Evolutionary conservation across 2,113 vertebrate genomes (phyloP).

Genomic region (Alouatta palliata): DNA sequence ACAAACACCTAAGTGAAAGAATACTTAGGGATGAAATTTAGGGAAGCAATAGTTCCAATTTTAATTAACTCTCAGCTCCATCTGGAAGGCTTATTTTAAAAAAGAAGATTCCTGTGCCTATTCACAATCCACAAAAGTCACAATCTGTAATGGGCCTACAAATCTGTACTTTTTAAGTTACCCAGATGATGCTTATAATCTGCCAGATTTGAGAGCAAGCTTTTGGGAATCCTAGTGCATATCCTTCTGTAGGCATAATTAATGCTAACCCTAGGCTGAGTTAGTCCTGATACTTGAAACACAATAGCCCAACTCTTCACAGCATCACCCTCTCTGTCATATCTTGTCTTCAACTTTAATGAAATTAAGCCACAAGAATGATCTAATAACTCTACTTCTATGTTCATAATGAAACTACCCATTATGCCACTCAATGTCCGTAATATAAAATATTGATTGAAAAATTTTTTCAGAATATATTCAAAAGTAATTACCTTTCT

Average conservation of each 20-base stretch:
- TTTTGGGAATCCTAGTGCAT: neutral
- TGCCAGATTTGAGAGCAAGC: neutral
- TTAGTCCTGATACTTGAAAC: neutral
- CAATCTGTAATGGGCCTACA: neutral
- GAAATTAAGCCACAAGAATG: neutral
- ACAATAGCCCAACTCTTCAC: neutral
- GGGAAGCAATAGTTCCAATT: neutral
- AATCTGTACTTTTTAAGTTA: neutral
- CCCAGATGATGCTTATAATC: neutral
- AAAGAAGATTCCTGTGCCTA: neutral
- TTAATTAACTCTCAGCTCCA: neutral
- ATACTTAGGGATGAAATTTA: neutral
- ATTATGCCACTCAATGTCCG: neutral
- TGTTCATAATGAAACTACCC: neutral
- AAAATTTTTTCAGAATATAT: slow-evolving; percentile 30
- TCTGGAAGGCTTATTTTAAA: neutral
- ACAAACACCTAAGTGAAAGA: neutral
- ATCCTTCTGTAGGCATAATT: neutral
- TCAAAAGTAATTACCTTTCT: slow-evolving; percentile 24
- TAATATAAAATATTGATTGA: neutral
- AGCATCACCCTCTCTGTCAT: neutral
- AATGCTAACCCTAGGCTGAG: neutral
- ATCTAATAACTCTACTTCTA: neutral
- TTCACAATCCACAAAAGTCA: neutral
- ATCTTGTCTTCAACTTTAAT: neutral